Evolutionary conservation across 2,888 invertebrate genomes (phyloP), one percentile per base, ranked within the genome.

Genomic region (Scaptodrosophila latifasciaeformis): DNA sequence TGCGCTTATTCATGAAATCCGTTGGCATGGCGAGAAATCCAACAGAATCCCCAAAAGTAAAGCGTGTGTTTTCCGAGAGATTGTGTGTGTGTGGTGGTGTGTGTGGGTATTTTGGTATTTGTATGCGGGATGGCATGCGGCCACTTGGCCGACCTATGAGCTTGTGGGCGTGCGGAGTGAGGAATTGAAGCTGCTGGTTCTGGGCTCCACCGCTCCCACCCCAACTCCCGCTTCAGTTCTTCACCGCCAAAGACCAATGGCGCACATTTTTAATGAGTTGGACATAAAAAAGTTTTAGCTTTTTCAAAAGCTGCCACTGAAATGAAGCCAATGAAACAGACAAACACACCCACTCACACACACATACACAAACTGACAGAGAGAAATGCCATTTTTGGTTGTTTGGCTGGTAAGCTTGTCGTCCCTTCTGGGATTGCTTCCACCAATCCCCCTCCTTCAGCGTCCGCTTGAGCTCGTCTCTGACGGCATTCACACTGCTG

Each of bases 211-310:
- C 34, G 9, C 29, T 49, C 13, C 51, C 59, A 56, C 54, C 56
- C 56, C 63, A 67, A n/a, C n/a, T n/a, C n/a, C n/a, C n/a, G n/a
- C n/a, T n/a, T n/a, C n/a, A n/a, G n/a, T n/a, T n/a, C n/a, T n/a
- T n/a, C n/a, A n/a, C n/a, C n/a, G n/a, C n/a, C 59, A 62, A 68
- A 62, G 77, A 70, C 72, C 72, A 66, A 59, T 75, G 70, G 60
- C 75, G 72, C 68, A 75, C 67, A 77, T 72, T 77, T 77, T 77
- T 80, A 77, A 77, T 77, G 80, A 77, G 77, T 77, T 79, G 68
- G 70, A 77, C 80, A 80, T 77, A 75, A 80, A 80, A 80, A 80
- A 75, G 70, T 80, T 77, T 59, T 63, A 63, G 75, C 62, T 77
- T 74, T n/a, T 68, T 70, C 42, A 70, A 77, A 74, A 77, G 74